Evolutionary conservation across 2,113 vertebrate species (phyloP).

Genomic region (Copsychus sechellarum): DNA sequence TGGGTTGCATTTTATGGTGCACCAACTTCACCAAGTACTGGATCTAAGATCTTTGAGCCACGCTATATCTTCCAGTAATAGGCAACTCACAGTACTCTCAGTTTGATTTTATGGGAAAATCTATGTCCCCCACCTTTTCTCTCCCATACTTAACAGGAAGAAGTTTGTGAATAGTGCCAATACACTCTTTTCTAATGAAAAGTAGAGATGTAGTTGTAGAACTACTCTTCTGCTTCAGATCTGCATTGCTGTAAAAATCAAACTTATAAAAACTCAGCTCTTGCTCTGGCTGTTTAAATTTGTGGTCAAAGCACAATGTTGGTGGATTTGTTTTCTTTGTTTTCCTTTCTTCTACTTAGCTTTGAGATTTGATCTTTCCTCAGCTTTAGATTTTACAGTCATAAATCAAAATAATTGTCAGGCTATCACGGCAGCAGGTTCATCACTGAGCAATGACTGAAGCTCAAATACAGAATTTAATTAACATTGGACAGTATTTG

Average conservation of each 20-base stretch:
- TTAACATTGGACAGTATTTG: background rate
- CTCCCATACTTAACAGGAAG: background rate
- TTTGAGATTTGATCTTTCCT: background rate
- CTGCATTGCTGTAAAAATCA: background rate
- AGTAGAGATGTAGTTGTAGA: background rate
- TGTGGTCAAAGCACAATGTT: background rate
- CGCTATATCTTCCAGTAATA: background rate
- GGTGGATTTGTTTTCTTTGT: background rate
- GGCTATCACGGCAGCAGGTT: background rate
- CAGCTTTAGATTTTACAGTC: background rate
- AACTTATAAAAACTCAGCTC: background rate
- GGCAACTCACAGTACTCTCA: background rate
- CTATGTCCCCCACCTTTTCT: background rate
- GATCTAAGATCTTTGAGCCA: background rate
- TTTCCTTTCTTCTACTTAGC: background rate
- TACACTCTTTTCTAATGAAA: background rate
- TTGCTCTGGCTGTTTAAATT: background rate
- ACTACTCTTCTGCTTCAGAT: background rate
- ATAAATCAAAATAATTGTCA: constrained; percentile 17
- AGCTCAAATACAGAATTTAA: constrained; percentile 29
- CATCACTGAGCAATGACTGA: background rate
- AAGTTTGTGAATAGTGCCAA: constrained; percentile 1
- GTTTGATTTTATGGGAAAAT: background rate
- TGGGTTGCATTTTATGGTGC: background rate
- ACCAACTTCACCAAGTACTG: background rate